Conservation (phyloP, 2,888 invertebrate genomes). For the Gymnocheta viridis region DNA sequence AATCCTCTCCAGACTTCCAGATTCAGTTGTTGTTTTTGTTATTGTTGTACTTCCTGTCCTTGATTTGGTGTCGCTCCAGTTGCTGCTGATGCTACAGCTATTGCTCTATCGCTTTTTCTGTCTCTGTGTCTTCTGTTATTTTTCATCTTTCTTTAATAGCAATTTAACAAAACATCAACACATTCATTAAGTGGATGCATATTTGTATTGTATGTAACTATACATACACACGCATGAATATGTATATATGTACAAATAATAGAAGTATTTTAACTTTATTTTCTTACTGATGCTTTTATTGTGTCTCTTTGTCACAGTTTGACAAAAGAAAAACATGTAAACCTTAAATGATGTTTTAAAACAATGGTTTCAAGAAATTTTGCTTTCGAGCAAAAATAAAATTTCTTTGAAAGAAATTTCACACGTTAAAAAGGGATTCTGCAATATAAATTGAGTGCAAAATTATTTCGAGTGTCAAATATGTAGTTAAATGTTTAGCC, state of each 20-base stretch:
- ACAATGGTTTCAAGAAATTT: neutral
- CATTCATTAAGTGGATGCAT: conserved; percentile 62
- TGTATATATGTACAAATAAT: no score
- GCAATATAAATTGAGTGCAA: no score
- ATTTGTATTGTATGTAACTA: conserved; percentile 40
- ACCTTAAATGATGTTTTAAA: conserved; percentile 32
- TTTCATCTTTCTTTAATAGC: conserved; percentile 33
- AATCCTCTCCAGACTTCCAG: conserved; percentile 8
- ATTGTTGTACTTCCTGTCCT: neutral
- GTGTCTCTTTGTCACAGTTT: conserved; percentile 35
- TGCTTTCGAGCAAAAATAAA: no score
- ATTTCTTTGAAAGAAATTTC: no score
- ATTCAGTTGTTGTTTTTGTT: neutral
- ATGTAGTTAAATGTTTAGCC: no score
- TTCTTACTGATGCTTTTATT: conserved; percentile 27
- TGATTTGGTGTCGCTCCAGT: conserved; percentile 11
- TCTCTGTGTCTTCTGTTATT: neutral
- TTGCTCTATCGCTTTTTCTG: neutral
- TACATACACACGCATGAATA: no score
- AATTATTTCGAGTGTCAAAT: no score
- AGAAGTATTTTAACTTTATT: neutral
- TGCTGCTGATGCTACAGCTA: neutral
- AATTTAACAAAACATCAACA: conserved; percentile 65
- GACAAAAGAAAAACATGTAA: conserved; percentile 26
- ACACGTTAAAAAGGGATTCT: no score